Base-by-base conservation (phyloP, 2,113 vertebrate species). In the Mustelus asterias region DNA sequence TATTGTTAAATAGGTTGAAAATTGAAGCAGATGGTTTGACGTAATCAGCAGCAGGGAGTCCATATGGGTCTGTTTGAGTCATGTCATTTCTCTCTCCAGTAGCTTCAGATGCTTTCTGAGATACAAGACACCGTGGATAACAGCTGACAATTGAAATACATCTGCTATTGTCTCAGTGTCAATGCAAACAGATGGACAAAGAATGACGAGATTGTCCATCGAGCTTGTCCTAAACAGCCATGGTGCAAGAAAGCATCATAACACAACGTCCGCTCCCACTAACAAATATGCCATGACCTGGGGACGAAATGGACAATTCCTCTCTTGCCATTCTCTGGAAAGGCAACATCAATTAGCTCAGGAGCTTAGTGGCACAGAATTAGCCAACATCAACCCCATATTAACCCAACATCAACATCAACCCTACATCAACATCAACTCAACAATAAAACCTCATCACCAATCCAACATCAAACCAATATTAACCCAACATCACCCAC, bases 31-130 rank as follows among this genome's bases (percentile, higher is more conserved):
- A 95, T 95, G 93, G 65, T 48, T 95, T 72, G 41, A 70, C 41
- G 65, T 95, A 95, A 95, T 95, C 67, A 95, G 37, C 93, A 72
- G 93, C 93, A 95, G 93, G 65, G 63, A 44, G 93, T 95, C 93
- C 93, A 95, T 41, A 72, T 95, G 67, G 93, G 22, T 48, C 72
- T 95, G 41, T 44, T 67, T 95, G 65, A 69, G 44, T 67, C 67
- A 95, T 13, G 65, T 95, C 93, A 18, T 41, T 72, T 48, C 67
- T 48, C 22, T 95, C 41, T 95, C 93, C 26, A 48, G 24, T 95
- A 29, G 20, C 3, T 44, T 69, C 11, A 44, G n/a, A 70, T 70
- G 37, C 48, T 16, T 69, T 70, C 37, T 72, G 93, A 72, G 22
- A 70, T 70, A 72, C 93, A 95, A 72, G 44, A 41, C 37, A 72